phyloP scores from a whole-genome alignment of 1,140 invertebrate genomes.

The Sesamia nonagrioides region DNA sequence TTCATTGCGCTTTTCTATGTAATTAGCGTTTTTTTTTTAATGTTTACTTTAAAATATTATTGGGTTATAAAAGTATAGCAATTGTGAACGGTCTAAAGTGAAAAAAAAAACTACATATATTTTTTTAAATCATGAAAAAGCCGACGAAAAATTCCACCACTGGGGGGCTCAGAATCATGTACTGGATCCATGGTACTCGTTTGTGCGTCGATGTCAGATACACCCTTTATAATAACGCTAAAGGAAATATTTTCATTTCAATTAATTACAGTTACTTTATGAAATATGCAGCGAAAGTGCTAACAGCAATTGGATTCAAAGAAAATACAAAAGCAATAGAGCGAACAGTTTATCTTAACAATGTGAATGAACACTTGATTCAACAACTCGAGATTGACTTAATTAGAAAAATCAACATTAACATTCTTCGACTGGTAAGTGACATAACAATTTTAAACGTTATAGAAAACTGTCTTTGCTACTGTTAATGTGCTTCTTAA shows the following conservation, averaged over 20 bases:
- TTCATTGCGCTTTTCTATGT: too few relatives aligned
- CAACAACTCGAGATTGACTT: conserved; percentile 16
- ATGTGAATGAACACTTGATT: conserved; percentile 39
- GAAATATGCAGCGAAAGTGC: conserved; percentile 29
- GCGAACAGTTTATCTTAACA: conserved; percentile 31
- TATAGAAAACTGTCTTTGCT: conserved; percentile 20
- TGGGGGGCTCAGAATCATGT: too few relatives aligned
- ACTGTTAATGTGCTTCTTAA: not conserved
- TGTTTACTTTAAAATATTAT: too few relatives aligned
- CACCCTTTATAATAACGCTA: too few relatives aligned
- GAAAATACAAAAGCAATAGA: conserved; percentile 28
- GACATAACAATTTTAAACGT: conserved; percentile 26
- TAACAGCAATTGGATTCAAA: conserved; percentile 26
- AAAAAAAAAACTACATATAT: too few relatives aligned
- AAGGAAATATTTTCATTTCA: not conserved
- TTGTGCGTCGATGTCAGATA: too few relatives aligned
- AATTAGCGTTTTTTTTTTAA: too few relatives aligned
- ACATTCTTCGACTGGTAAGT: conserved; percentile 13
- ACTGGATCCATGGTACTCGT: too few relatives aligned
- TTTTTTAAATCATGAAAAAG: too few relatives aligned
- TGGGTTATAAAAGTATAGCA: too few relatives aligned
- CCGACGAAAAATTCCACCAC: too few relatives aligned
- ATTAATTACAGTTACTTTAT: conserved; percentile 4
- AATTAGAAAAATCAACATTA: conserved; percentile 36
- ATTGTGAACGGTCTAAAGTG: too few relatives aligned